Conservation (phyloP, 2,888 invertebrate genomes). For the Eilema caniola region DNA sequence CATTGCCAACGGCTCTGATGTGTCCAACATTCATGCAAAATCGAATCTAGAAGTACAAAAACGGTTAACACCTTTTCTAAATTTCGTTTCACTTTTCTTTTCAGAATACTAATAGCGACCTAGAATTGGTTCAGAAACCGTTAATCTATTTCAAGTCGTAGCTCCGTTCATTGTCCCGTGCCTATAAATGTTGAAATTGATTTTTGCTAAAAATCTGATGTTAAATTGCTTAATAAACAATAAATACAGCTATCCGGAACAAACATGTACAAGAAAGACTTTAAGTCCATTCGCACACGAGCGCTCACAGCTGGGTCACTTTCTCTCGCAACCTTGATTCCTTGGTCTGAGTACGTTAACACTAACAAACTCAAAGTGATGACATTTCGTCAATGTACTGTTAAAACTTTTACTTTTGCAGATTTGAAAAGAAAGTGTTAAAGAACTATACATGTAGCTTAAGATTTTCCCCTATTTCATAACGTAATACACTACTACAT, state of each 20-base stretch:
- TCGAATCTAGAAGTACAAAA: not conserved
- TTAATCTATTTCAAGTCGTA: conserved; percentile 2
- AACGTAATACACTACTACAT: conserved; percentile 46
- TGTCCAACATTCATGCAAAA: not conserved
- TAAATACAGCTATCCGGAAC: conserved; percentile 45
- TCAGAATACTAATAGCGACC: conserved; percentile 52
- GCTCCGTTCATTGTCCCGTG: not conserved
- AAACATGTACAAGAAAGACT: conserved; percentile 54
- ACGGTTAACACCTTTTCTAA: conserved; percentile 37
- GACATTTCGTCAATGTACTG: conserved; percentile 73
- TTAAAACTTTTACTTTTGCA: conserved; percentile 82
- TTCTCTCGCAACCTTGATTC: conserved; percentile 85
- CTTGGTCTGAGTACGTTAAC: conserved; percentile 75
- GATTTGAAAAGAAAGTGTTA: conserved; percentile 53
- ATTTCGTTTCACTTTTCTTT: conserved; percentile 47
- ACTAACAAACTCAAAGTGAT: conserved; percentile 67
- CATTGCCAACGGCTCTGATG: not conserved
- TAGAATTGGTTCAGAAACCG: conserved; percentile 28
- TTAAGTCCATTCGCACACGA: conserved; percentile 57
- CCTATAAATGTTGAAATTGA: conserved; percentile 28
- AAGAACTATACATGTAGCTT: conserved; percentile 28
- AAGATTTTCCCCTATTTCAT: conserved; percentile 58
- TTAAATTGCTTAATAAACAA: conserved; percentile 38
- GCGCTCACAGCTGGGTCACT: conserved; percentile 76
- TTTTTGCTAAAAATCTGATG: conserved; percentile 23